Conservation (phyloP, 2,113 vertebrate species). For the Alethe castanea region DNA sequence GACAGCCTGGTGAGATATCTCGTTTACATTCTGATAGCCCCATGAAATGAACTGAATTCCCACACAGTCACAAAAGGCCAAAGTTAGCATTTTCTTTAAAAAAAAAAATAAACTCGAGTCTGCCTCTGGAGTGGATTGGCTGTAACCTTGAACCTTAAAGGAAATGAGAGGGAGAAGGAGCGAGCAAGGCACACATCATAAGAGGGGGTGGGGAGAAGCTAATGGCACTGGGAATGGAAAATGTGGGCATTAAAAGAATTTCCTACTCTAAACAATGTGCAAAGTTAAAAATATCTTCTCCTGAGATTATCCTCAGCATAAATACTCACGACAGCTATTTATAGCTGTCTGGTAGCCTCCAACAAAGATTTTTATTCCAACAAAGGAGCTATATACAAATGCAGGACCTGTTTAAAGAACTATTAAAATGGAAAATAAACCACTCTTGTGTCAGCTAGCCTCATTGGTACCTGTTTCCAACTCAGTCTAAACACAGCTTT, state of each 20-base stretch:
- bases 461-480: constrained; percentile 1
- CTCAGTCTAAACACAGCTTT: constrained; percentile 22
- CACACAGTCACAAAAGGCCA: constrained; percentile 9
- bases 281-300: constrained; percentile 74
- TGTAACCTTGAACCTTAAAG: constrained; percentile 58
- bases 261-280: constrained; percentile 75
- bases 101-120: constrained; percentile 9
- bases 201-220: neutral
- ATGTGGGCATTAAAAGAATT: constrained; percentile 73
- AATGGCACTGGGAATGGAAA: constrained; percentile 67
- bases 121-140: constrained; percentile 27
- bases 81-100: constrained; percentile 47
- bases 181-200: neutral
- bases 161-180: constrained; percentile 33
- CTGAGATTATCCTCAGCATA: constrained; percentile 65
- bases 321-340: constrained; percentile 70
- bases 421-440: constrained; percentile 68
- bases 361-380: constrained; percentile 74
- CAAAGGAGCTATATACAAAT: constrained; percentile 69
- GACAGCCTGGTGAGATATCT: constrained; percentile 43
- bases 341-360: constrained; percentile 65
- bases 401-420: constrained; percentile 25
- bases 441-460: neutral
- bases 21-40: constrained; percentile 48
- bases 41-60: constrained; percentile 41